These are phyloP conservation scores for Megaceryle maxima DNA, from an alignment of 2,113 vertebrate genomes.

Conservation along the genomic window DNA sequence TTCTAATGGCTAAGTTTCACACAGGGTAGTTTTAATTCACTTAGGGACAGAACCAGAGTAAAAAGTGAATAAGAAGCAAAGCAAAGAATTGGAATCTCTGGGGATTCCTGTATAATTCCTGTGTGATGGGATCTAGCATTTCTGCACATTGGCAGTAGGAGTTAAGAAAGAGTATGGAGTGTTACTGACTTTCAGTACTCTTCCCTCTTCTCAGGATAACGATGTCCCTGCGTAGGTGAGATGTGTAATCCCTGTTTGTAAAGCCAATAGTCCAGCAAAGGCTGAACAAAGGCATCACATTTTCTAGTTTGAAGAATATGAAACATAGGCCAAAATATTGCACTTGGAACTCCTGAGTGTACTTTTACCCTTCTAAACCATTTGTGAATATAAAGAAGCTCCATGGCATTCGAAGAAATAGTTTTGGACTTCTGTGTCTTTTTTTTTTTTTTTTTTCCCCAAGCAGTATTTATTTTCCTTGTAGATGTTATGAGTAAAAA, in stretches of 20 bases:
- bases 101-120: not conserved
- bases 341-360: not conserved
- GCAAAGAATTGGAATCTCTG: not conserved
- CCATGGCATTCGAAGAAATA: not conserved
- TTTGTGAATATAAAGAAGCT: not conserved
- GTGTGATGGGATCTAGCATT: not conserved
- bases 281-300: not conserved
- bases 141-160: not conserved
- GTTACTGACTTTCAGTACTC: not conserved
- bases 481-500: not conserved
- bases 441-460: not conserved
- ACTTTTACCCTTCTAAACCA: not conserved
- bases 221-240: not conserved
- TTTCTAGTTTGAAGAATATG: not conserved
- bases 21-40: not conserved
- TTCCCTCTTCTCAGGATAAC: not conserved
- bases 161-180: not conserved
- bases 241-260: not conserved
- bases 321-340: not conserved
- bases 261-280: not conserved
- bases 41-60: not conserved
- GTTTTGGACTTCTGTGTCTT: not conserved
- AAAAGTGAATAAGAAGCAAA: not conserved
- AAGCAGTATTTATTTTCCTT: not conserved
- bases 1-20: not conserved